phyloP scores from a whole-genome alignment of 2,888 invertebrate genomes.

The Phalera bucephala region DNA sequence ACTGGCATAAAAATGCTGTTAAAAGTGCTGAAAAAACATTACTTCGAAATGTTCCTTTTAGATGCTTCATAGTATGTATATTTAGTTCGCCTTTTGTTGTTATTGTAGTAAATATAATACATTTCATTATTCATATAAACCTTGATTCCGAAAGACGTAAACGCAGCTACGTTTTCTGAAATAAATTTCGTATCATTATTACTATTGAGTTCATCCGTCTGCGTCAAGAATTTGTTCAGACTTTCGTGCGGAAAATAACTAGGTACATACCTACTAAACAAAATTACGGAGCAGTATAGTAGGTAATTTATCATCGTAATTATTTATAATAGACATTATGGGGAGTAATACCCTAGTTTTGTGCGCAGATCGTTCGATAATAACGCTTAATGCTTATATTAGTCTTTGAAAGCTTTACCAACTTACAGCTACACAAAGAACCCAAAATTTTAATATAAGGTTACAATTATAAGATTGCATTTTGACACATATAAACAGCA shows the following conservation, averaged over 20 bases:
- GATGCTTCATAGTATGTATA: too few species aligned
- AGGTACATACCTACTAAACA: conserved; percentile 4
- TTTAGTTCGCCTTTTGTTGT: too few species aligned
- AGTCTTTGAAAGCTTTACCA: not conserved
- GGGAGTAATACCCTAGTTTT: conserved; percentile 12
- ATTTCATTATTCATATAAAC: too few species aligned
- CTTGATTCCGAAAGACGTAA: too few species aligned
- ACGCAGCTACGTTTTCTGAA: not conserved
- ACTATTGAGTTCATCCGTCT: conserved; percentile 23
- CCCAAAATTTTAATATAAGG: too few species aligned
- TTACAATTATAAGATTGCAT: too few species aligned
- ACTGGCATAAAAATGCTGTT: too few species aligned
- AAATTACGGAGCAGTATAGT: conserved; percentile 19
- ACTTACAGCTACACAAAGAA: too few species aligned
- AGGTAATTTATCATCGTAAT: conserved; percentile 28
- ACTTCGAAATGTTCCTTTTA: too few species aligned
- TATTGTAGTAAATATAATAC: too few species aligned
- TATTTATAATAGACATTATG: conserved; percentile 25
- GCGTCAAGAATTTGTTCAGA: conserved; percentile 21
- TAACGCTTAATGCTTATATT: conserved; percentile 6
- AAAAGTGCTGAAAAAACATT: too few species aligned
- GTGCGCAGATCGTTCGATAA: conserved; percentile 18
- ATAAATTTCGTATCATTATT: conserved; percentile 1
- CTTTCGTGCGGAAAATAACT: conserved; percentile 25
- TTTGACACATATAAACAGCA: too few species aligned